phyloP scores from a whole-genome alignment of 2,797 vertebrate species.

The Dallia pectoralis region DNA sequence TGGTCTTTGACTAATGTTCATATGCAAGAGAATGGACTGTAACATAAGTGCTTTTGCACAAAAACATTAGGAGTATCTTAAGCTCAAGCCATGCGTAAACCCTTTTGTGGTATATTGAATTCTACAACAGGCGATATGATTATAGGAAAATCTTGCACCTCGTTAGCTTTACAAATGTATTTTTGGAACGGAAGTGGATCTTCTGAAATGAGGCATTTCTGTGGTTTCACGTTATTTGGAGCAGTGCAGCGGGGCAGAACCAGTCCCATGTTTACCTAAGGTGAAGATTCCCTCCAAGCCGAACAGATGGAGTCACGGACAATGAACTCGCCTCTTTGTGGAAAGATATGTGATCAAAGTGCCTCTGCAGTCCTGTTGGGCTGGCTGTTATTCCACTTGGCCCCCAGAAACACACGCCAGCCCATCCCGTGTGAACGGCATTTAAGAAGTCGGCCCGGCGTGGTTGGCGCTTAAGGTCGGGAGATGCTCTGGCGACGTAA shows the following conservation, averaged over 20 bases:
- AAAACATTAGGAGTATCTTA: slow-evolving; percentile 42
- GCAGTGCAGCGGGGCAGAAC: slow-evolving; percentile 23
- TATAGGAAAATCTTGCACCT: slow-evolving; percentile 47
- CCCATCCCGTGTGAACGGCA: slow-evolving; percentile 43
- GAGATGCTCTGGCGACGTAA: slow-evolving; percentile 49
- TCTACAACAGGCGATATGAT: slow-evolving; percentile 1
- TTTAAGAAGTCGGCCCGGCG: slow-evolving; percentile 41
- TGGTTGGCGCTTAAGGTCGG: slow-evolving; percentile 6
- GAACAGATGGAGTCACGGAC: slow-evolving; percentile 47
- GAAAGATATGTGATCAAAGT: slow-evolving; percentile 52
- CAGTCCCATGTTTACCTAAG: slow-evolving; percentile 15
- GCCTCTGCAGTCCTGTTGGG: slow-evolving; percentile 33
- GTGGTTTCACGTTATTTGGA: slow-evolving; percentile 37
- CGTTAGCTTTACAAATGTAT: slow-evolving; percentile 39
- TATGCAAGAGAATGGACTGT: not conserved
- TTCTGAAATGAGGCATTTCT: slow-evolving; percentile 45
- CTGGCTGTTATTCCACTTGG: slow-evolving; percentile 34
- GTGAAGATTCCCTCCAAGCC: slow-evolving; percentile 29
- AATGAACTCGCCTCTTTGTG: slow-evolving; percentile 34
- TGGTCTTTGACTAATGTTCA: not conserved
- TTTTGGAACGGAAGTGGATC: slow-evolving; percentile 39
- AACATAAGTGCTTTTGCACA: not conserved
- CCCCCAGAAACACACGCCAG: slow-evolving; percentile 50
- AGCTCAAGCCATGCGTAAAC: not conserved
- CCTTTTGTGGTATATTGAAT: slow-evolving; percentile 22